Percentiles rank a stretch among this genome's conserved stretches.
These are phyloP conservation scores for Rhizoglyphus robini DNA, from an alignment of 1,140 invertebrate species.

Conservation along the genomic window DNA sequence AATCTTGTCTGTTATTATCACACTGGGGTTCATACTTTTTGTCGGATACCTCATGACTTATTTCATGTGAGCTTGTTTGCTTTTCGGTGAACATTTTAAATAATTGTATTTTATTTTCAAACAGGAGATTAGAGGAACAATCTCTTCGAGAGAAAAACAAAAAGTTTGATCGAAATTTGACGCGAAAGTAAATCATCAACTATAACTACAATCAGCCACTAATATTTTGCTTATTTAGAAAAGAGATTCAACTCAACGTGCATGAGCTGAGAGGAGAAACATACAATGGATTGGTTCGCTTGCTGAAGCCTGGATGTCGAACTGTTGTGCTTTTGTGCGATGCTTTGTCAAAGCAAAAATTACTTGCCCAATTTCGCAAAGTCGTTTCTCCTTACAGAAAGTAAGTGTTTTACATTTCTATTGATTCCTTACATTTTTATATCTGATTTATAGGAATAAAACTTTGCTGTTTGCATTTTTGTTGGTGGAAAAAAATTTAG, in stretches of 20 bases:
- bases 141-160: conserved; percentile 43
- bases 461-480: conserved; percentile 85
- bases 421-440: conserved; percentile 12
- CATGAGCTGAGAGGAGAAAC: conserved; percentile 88
- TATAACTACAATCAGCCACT: neutral
- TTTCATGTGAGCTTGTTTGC: conserved; percentile 47
- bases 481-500: conserved; percentile 71
- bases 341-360: conserved; percentile 62
- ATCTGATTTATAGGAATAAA: conserved; percentile 55
- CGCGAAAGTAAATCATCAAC: conserved; percentile 12
- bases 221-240: no score
- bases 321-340: conserved; percentile 83
- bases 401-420: conserved; percentile 36
- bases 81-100: neutral
- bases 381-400: conserved; percentile 87
- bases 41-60: conserved; percentile 78
- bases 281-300: conserved; percentile 79
- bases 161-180: conserved; percentile 24
- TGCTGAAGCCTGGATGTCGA: conserved; percentile 86
- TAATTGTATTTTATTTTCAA: conserved; percentile 11
- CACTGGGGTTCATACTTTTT: conserved; percentile 60
- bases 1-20: conserved; percentile 61
- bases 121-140: conserved; percentile 60
- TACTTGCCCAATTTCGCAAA: conserved; percentile 79
- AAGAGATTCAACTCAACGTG: conserved; percentile 48